Conservation (phyloP, 2,113 vertebrate genomes). For the Panthera leo region DNA sequence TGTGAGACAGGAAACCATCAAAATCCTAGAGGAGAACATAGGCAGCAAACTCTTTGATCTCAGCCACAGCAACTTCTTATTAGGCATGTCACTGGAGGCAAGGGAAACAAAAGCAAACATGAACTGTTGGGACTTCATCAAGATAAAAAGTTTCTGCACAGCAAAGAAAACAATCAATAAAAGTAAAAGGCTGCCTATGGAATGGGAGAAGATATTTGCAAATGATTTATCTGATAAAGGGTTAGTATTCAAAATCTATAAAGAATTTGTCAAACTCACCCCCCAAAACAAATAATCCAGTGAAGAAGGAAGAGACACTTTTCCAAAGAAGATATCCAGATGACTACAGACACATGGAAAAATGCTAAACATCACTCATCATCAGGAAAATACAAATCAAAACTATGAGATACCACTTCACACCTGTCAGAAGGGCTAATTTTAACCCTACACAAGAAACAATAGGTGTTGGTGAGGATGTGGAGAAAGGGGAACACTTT, state of each 20-base stretch:
- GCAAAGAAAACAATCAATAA: not conserved
- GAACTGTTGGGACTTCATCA: not conserved
- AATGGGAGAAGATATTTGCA: not conserved
- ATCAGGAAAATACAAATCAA: not conserved
- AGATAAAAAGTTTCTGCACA: not conserved
- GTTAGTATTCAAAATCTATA: not conserved
- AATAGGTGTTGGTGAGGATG: too few relatives aligned
- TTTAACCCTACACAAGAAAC: too few relatives aligned
- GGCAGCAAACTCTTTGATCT: too few relatives aligned
- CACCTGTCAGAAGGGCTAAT: not conserved
- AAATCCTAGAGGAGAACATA: too few relatives aligned
- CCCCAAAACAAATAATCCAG: too few relatives aligned
- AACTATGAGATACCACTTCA: not conserved
- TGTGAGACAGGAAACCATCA: too few relatives aligned
- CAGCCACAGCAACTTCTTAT: too few relatives aligned
- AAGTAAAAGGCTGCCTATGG: not conserved
- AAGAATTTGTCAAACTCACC: too few relatives aligned
- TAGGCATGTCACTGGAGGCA: too few relatives aligned
- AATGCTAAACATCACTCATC: not conserved
- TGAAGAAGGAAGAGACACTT: too few relatives aligned
- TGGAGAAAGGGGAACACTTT: too few relatives aligned
- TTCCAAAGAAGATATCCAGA: too few relatives aligned
- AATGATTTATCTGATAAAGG: not conserved
- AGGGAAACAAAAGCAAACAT: not conserved
- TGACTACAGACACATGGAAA: not conserved